Percentiles rank a stretch among this genome's conserved stretches.
Evolutionary conservation across 2,113 vertebrate genomes (phyloP).

Genomic region (Hydropotes inermis): DNA sequence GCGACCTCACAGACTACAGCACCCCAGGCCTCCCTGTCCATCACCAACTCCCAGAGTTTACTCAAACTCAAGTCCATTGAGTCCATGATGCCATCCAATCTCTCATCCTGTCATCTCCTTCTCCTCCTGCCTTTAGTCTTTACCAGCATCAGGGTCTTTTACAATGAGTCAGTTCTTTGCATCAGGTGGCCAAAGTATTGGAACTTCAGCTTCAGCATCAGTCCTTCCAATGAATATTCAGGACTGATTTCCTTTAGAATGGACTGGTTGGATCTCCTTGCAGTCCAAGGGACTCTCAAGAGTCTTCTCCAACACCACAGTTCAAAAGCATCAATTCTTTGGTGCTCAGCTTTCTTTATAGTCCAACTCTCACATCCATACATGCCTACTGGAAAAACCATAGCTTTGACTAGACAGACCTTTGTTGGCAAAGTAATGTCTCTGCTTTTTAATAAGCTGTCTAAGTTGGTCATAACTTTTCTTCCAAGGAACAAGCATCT

Average conservation of each 20-base stretch:
- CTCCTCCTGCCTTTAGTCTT: background rate
- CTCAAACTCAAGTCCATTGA: background rate
- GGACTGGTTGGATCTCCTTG: background rate
- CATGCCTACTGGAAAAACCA: background rate
- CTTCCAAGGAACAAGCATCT: background rate
- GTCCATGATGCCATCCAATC: background rate
- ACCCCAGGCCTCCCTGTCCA: background rate
- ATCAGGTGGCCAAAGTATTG: background rate
- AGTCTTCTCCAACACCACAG: background rate
- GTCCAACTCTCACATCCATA: background rate
- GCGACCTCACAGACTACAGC: background rate
- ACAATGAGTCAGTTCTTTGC: background rate
- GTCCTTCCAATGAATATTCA: background rate
- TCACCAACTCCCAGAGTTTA: background rate
- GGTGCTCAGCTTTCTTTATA: fast-evolving
- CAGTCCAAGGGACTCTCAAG: background rate
- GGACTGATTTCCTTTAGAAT: background rate
- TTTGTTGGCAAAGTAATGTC: background rate
- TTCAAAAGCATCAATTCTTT: background rate
- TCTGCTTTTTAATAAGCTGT: background rate
- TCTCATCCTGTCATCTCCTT: background rate
- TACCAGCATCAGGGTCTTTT: background rate
- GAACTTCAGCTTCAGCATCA: background rate
- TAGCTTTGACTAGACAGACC: background rate
- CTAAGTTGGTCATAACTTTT: background rate